Evolutionary conservation across 2,888 invertebrate species (phyloP).

Genomic region (Ectropis crepuscularia): DNA sequence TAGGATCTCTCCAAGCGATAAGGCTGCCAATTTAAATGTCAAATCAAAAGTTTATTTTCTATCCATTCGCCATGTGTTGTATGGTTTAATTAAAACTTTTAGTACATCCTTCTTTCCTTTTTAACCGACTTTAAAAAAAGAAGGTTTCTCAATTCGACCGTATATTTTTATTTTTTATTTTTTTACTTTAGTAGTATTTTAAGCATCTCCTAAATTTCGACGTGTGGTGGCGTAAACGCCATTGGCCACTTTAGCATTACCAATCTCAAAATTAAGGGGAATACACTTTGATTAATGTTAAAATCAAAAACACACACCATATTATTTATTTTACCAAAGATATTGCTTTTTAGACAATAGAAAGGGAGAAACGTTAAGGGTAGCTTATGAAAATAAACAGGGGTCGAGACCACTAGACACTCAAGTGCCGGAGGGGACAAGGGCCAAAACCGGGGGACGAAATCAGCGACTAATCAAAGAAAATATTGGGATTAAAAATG

Average conservation of each 20-base stretch:
- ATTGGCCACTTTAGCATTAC: background rate
- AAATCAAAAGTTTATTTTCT: too few relatives aligned
- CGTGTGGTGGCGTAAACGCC: background rate
- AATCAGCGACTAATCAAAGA: constrained; percentile 37
- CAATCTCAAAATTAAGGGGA: background rate
- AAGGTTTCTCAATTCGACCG: too few relatives aligned
- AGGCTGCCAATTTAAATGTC: too few relatives aligned
- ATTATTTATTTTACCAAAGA: constrained; percentile 16
- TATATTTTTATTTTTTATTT: too few relatives aligned
- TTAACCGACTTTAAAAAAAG: too few relatives aligned
- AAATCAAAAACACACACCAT: constrained; percentile 10
- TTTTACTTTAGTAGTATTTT: too few relatives aligned
- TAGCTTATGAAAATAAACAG: constrained; percentile 25
- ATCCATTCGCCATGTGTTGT: too few relatives aligned
- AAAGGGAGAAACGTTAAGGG: constrained; percentile 19
- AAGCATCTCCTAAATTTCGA: background rate
- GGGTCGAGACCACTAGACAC: constrained; percentile 17
- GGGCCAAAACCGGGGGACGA: constrained; percentile 22
- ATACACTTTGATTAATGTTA: background rate
- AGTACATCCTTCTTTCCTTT: too few relatives aligned
- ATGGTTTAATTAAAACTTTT: too few relatives aligned
- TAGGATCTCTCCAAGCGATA: too few relatives aligned
- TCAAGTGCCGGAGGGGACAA: constrained; percentile 3
- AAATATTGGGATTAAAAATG: constrained; percentile 35
- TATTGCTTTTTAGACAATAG: constrained; percentile 23